Conservation (phyloP, 2,113 vertebrate species). For the Megaptera novaeangliae region DNA sequence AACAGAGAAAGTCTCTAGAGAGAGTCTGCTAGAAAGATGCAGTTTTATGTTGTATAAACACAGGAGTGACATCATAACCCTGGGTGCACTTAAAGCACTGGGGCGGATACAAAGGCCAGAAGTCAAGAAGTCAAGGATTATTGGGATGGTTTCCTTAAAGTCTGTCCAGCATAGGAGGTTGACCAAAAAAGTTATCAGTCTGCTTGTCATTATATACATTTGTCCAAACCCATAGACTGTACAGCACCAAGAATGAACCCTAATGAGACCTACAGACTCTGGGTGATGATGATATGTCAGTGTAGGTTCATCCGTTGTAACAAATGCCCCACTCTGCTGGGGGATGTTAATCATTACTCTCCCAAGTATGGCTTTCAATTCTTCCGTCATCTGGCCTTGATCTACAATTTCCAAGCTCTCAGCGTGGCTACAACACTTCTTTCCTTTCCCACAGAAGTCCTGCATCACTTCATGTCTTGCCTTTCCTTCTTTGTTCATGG, state of each 20-base stretch:
- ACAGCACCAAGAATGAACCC: neutral
- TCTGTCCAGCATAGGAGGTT: neutral
- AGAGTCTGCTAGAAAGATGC: neutral
- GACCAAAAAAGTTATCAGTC: neutral
- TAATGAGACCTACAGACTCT: neutral
- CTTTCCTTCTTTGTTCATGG: neutral
- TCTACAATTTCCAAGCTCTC: neutral
- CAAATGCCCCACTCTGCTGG: neutral
- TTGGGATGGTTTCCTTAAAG: neutral
- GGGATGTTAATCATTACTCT: neutral
- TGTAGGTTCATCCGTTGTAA: neutral
- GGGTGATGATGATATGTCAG: too few relatives aligned
- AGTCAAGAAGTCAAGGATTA: neutral
- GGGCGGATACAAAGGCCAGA: too few relatives aligned
- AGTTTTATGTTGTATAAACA: neutral
- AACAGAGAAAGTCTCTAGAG: too few relatives aligned
- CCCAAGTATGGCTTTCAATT: neutral
- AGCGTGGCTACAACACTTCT: too few relatives aligned
- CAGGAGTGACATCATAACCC: neutral
- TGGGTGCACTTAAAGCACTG: too few relatives aligned
- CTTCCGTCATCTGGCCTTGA: too few relatives aligned
- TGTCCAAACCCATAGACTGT: neutral
- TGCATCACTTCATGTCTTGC: neutral
- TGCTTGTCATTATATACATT: neutral
- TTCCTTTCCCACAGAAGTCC: accelerated